Evolutionary conservation across 2,113 vertebrate species (phyloP).

Genomic region (Athene cunicularia): DNA sequence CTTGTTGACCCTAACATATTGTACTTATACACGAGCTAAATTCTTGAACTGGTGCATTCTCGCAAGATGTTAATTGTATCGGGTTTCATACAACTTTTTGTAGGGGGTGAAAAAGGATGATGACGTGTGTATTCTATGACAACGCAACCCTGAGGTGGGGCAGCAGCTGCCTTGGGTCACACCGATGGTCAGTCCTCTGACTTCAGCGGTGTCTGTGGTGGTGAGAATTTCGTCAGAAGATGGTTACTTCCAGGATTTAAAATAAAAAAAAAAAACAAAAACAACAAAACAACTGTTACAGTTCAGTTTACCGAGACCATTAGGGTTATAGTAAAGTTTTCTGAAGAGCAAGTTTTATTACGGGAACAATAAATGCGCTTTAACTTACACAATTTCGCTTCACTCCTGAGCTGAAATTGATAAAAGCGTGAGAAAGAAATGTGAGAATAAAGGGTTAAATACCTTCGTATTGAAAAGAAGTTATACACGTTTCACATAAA

Average conservation of each 20-base stretch:
- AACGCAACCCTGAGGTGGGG: neutral
- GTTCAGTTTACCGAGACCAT: neutral
- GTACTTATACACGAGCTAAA: neutral
- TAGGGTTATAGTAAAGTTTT: neutral
- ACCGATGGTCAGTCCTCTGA: neutral
- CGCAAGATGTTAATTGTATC: accelerated
- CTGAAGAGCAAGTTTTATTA: neutral
- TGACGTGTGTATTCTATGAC: accelerated
- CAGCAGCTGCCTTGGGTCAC: neutral
- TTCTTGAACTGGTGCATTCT: neutral
- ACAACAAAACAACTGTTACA: neutral
- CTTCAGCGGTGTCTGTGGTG: neutral
- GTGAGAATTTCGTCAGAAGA: neutral
- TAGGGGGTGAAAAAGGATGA: neutral
- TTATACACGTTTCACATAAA: neutral
- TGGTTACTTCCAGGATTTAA: neutral
- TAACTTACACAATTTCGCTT: accelerated
- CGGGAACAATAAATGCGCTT: neutral
- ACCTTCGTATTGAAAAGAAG: neutral
- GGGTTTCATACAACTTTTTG: accelerated
- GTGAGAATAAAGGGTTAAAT: neutral
- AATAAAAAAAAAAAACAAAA: neutral
- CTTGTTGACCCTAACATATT: neutral
- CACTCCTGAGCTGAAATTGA: neutral
- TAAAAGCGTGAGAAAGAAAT: neutral